phyloP scores from a whole-genome alignment of 1,140 invertebrate genomes.

The Orchestia grillus region DNA sequence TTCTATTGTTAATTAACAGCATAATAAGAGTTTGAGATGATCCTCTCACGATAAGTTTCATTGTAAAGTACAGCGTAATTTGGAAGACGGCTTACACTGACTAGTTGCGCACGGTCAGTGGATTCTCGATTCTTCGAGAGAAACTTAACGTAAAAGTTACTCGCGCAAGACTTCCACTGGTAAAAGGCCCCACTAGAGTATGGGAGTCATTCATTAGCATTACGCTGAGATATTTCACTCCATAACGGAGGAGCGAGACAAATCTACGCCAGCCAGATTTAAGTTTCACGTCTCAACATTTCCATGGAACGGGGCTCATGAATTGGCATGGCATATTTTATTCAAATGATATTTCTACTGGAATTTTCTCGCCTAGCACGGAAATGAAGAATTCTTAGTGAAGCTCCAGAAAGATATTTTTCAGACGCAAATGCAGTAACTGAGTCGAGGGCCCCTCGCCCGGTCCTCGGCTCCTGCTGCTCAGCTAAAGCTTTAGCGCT shows the following conservation, averaged over 20 bases:
- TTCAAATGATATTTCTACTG: background rate
- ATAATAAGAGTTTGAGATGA: no score
- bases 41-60: no score
- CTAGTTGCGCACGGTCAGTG: background rate
- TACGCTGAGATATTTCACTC: background rate
- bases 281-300: background rate
- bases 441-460: background rate
- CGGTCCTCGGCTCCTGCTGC: background rate
- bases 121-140: background rate
- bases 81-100: background rate
- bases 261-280: background rate
- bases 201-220: background rate
- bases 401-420: background rate
- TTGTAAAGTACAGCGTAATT: background rate
- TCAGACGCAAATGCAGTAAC: background rate
- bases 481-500: background rate
- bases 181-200: background rate
- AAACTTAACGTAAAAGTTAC: background rate
- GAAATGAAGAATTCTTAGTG: conserved; percentile 9
- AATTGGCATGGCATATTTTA: background rate
- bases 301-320: background rate
- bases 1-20: no score
- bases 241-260: background rate
- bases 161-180: background rate
- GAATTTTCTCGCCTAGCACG: background rate